phyloP scores from a whole-genome alignment of 2,113 vertebrate species.

The Microtus oregoni region DNA sequence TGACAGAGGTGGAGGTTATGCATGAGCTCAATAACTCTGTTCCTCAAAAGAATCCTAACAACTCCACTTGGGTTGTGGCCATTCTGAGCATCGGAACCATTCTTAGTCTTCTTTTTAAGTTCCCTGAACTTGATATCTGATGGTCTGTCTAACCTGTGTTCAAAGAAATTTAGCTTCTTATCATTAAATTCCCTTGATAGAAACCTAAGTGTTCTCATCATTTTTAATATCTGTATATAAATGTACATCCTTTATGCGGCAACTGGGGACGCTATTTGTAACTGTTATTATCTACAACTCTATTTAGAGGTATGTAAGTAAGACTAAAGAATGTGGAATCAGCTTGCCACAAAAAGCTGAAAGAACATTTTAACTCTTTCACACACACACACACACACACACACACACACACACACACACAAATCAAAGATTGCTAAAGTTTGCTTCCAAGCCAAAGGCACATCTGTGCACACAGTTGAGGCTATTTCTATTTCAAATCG shows the following conservation, averaged over 20 bases:
- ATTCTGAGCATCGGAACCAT: neutral
- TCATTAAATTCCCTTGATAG: neutral
- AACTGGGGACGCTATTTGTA: neutral
- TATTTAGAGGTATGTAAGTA: neutral
- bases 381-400: neutral
- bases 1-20: neutral
- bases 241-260: neutral
- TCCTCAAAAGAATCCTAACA: neutral
- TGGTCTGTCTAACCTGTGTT: neutral
- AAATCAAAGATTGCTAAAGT: constrained; percentile 1
- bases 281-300: neutral
- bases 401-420: neutral
- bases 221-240: neutral
- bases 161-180: neutral
- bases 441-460: neutral
- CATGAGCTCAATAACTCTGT: neutral
- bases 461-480: constrained; percentile 30
- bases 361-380: neutral
- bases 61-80: neutral
- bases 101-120: neutral
- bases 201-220: neutral
- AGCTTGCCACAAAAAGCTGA: neutral
- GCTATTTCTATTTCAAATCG: constrained; percentile 62
- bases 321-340: neutral
- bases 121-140: neutral